A percentile compares a stretch with the other conserved stretches of the same genome.
phyloP scores from a whole-genome alignment of 2,888 invertebrate genomes.

The Marronus borbonicus region DNA sequence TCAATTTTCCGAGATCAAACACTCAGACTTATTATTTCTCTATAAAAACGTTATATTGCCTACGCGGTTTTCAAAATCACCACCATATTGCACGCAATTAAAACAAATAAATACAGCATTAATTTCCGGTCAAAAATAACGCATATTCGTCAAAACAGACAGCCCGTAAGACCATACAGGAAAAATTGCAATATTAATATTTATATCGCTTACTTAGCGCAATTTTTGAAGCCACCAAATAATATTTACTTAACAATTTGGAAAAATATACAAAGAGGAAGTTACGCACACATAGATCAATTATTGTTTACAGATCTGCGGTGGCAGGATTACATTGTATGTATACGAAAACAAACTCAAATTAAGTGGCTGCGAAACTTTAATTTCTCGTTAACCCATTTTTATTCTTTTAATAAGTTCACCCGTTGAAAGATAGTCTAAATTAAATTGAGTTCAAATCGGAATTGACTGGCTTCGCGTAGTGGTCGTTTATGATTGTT shows the following conservation, averaged over 20 bases:
- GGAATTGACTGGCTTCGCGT: background rate
- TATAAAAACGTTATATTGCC: background rate
- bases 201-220: conserved; percentile 3
- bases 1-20: conserved; percentile 7
- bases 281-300: conserved; percentile 18
- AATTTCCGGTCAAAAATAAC: conserved; percentile 8
- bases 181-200: conserved; percentile 10
- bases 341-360: conserved; percentile 6
- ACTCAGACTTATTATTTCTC: background rate
- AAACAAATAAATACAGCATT: conserved; percentile 14
- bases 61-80: background rate
- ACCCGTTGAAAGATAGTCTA: background rate
- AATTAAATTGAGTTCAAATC: conserved; percentile 22
- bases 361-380: conserved; percentile 18
- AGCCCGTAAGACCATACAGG: background rate
- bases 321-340: conserved; percentile 7
- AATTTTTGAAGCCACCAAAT: conserved; percentile 29
- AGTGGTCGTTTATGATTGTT: background rate
- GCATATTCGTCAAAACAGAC: conserved; percentile 9
- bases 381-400: conserved; percentile 39
- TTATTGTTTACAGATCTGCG: conserved; percentile 8
- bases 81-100: background rate
- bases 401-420: conserved; percentile 29
- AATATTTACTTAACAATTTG: conserved; percentile 22
- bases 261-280: conserved; percentile 26